These are phyloP conservation scores for Daktulosphaira vitifoliae DNA, from an alignment of 1,140 invertebrate genomes.

Conservation along the genomic window DNA sequence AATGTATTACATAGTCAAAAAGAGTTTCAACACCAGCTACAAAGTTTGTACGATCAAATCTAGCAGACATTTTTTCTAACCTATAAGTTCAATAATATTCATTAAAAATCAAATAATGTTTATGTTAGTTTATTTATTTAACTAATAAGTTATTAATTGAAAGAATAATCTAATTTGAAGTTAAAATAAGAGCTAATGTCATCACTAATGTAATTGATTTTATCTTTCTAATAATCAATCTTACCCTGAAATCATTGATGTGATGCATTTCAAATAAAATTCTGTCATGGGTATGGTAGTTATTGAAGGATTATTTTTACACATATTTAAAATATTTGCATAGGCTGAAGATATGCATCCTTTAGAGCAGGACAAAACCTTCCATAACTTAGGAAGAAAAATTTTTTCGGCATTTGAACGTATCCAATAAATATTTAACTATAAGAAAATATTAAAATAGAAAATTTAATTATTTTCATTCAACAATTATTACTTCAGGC, in stretches of 20 bases:
- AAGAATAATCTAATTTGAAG: too few species aligned
- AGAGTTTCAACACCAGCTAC: slow-evolving; percentile 33
- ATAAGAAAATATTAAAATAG: neutral
- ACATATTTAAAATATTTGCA: slow-evolving; percentile 62
- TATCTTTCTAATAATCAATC: too few species aligned
- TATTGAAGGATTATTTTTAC: slow-evolving; percentile 57
- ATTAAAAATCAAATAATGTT: neutral
- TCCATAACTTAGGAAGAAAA: slow-evolving; percentile 60
- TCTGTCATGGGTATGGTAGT: slow-evolving; percentile 45
- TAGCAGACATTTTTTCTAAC: slow-evolving; percentile 26
- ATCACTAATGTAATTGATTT: too few species aligned
- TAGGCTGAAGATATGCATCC: slow-evolving; percentile 60
- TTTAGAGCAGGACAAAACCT: slow-evolving; percentile 55
- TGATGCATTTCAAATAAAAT: slow-evolving; percentile 60
- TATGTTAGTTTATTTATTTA: too few species aligned
- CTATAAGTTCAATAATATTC: too few species aligned
- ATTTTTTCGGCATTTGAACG: slow-evolving; percentile 59
- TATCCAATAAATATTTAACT: slow-evolving; percentile 56
- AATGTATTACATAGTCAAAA: slow-evolving; percentile 30
- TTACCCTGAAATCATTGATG: slow-evolving; percentile 56
- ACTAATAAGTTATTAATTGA: too few species aligned
- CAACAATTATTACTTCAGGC: slow-evolving; percentile 48
- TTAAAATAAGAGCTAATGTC: too few species aligned
- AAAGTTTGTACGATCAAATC: slow-evolving; percentile 25
- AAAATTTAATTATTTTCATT: slow-evolving; percentile 17